Percentiles rank a stretch among this genome's conserved stretches.
These are phyloP conservation scores for Pyralis farinalis DNA, from an alignment of 2,888 invertebrate genomes.

Conservation along the genomic window DNA sequence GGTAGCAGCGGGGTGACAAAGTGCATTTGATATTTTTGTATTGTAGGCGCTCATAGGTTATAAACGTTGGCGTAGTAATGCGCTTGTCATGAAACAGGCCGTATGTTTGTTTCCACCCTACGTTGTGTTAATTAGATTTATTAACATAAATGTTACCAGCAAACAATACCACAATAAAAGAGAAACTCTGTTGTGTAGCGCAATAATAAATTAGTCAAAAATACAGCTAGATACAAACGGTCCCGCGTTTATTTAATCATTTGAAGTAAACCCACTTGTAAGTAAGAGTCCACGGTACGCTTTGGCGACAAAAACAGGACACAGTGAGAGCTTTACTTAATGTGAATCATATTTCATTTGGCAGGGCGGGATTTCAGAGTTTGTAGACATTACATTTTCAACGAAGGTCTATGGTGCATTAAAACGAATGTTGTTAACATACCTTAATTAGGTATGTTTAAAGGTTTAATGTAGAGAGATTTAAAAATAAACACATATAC, in stretches of 20 bases:
- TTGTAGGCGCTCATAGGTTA: no score
- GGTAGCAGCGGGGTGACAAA: no score
- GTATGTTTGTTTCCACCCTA: no score
- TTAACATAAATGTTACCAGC: background rate
- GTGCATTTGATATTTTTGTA: no score
- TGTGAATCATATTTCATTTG: constrained; percentile 70
- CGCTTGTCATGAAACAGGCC: no score
- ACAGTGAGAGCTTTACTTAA: constrained; percentile 66
- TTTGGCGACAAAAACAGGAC: constrained; percentile 60
- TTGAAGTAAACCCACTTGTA: constrained; percentile 45
- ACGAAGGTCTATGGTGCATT: constrained; percentile 42
- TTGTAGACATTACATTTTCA: constrained; percentile 44
- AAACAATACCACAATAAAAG: background rate
- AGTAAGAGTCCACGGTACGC: constrained; percentile 50
- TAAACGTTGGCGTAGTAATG: no score
- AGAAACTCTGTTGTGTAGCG: constrained; percentile 19
- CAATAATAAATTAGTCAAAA: constrained; percentile 40
- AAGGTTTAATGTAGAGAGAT: no score
- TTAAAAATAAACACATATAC: no score
- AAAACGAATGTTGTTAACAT: constrained; percentile 44
- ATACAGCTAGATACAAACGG: constrained; percentile 32
- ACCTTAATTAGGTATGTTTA: constrained; percentile 10
- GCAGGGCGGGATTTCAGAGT: constrained; percentile 53
- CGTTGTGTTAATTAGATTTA: no score
- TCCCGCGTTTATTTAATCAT: constrained; percentile 41